Evolutionary conservation across 2,113 vertebrate species (phyloP).

Genomic region (Parus major): DNA sequence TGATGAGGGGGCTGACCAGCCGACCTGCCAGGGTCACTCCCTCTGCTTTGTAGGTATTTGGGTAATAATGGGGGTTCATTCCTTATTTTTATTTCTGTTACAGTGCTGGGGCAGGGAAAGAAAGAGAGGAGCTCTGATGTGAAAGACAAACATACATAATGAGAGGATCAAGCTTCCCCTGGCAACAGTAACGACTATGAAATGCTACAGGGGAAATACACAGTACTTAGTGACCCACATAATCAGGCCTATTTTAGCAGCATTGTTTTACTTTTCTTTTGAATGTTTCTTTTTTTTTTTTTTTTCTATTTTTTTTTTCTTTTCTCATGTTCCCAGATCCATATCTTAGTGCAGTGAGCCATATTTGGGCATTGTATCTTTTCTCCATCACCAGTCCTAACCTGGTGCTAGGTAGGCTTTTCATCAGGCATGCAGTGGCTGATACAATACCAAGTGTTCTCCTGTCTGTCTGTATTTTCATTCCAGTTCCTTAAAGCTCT

Average conservation of each 20-base stretch:
- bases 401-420: constrained; percentile 18
- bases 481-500: constrained; percentile 19
- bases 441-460: background rate
- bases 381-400: background rate
- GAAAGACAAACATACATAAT: constrained; percentile 85
- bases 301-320: background rate
- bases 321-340: constrained; percentile 38
- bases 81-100: constrained; percentile 81
- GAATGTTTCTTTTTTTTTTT: constrained; percentile 4
- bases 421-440: background rate
- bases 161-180: constrained; percentile 77
- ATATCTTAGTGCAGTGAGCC: constrained; percentile 33
- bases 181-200: constrained; percentile 80
- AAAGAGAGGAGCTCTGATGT: constrained; percentile 75
- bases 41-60: constrained; percentile 83
- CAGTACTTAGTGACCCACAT: constrained; percentile 75
- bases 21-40: constrained; percentile 67
- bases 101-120: constrained; percentile 72
- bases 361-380: constrained; percentile 32
- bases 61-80: constrained; percentile 75
- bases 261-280: constrained; percentile 79
- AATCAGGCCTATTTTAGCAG: constrained; percentile 73
- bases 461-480: constrained; percentile 5
- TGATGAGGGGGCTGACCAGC: constrained; percentile 78
- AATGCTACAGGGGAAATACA: constrained; percentile 77